These are phyloP conservation scores for Hydrotaea diabolus DNA, from an alignment of 2,888 invertebrate genomes.

Conservation along the genomic window DNA sequence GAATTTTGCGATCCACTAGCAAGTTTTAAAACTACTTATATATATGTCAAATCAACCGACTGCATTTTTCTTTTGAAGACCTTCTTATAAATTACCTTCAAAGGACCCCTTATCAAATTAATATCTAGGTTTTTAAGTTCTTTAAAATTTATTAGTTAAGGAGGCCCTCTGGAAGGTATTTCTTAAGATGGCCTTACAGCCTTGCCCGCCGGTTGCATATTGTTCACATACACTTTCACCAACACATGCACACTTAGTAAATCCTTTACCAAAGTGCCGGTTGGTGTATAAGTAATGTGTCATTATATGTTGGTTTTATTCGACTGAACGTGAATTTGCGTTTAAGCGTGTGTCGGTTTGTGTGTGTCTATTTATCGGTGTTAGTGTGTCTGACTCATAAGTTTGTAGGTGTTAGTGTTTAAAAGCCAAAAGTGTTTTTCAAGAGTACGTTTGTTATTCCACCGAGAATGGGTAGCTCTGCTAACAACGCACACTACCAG, in stretches of 20 bases:
- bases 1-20: too few species aligned
- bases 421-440: slow-evolving; percentile 30
- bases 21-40: too few species aligned
- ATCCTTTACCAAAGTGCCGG: not conserved
- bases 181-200: too few species aligned
- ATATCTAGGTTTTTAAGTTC: too few species aligned
- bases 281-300: not conserved
- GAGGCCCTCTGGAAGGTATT: too few species aligned
- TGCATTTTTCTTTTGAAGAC: too few species aligned
- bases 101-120: too few species aligned
- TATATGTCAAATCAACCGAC: too few species aligned
- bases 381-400: not conserved
- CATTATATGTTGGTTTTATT: slow-evolving; percentile 7
- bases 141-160: too few species aligned
- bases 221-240: not conserved
- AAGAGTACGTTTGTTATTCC: slow-evolving; percentile 18
- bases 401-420: slow-evolving; percentile 20
- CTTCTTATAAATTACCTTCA: too few species aligned
- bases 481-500: not conserved
- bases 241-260: not conserved
- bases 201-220: too few species aligned
- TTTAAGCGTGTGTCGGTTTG: not conserved
- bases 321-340: not conserved
- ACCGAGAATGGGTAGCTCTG: not conserved
- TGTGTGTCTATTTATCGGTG: too few species aligned